Evolutionary conservation across 2,113 vertebrate genomes (phyloP).

Genomic region (Sula dactylatra): DNA sequence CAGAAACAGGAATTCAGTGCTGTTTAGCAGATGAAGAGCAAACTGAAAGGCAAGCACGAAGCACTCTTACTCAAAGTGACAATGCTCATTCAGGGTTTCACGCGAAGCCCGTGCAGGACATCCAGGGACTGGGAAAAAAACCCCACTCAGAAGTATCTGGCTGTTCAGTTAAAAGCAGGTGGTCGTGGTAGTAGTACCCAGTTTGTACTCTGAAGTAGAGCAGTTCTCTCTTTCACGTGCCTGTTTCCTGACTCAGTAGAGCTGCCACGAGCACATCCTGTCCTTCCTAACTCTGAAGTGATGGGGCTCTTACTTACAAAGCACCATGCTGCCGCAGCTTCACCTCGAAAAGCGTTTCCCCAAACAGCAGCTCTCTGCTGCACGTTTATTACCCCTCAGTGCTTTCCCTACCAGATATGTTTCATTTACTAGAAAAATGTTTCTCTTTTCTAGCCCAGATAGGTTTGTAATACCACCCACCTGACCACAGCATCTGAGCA

Average conservation of each 20-base stretch:
- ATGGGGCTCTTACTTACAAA: background rate
- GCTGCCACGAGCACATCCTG: background rate
- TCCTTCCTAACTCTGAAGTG: background rate
- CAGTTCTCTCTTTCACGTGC: background rate
- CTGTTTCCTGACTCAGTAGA: background rate
- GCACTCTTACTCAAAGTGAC: background rate
- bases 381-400: background rate
- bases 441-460: background rate
- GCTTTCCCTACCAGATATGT: background rate
- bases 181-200: background rate
- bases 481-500: background rate
- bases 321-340: fast-evolving
- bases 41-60: background rate
- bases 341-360: background rate
- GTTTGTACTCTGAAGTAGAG: background rate
- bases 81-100: background rate
- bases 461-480: background rate
- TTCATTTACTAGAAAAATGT: background rate
- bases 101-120: background rate
- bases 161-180: background rate
- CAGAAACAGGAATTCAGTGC: background rate
- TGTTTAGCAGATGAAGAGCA: background rate
- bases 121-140: background rate
- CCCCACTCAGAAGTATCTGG: background rate
- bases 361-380: background rate